Conservation (phyloP, 1,140 invertebrate genomes). For the Agrypnia vestita region DNA sequence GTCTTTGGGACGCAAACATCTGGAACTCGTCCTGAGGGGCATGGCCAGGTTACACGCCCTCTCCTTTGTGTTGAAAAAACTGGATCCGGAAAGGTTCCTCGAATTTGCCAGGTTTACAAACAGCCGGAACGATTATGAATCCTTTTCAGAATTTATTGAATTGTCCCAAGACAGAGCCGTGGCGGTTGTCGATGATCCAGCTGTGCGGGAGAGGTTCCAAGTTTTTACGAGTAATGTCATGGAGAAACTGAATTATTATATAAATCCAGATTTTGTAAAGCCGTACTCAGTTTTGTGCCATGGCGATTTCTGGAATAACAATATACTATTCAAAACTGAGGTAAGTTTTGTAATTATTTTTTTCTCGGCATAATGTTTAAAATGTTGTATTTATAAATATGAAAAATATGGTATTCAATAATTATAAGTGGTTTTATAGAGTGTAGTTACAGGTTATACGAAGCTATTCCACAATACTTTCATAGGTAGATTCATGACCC, state of each 20-base stretch:
- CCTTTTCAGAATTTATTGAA: slow-evolving; percentile 3
- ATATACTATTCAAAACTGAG: slow-evolving; percentile 70
- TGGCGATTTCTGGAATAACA: slow-evolving; percentile 75
- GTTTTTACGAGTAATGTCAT: background rate
- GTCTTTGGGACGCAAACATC: slow-evolving; percentile 67
- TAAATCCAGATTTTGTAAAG: slow-evolving; percentile 60
- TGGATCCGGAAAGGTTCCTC: slow-evolving; percentile 64
- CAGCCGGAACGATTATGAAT: background rate
- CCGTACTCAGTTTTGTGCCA: slow-evolving; percentile 70
- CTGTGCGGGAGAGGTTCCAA: slow-evolving; percentile 36
- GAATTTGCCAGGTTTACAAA: slow-evolving; percentile 6
- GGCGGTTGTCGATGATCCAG: slow-evolving; percentile 4
- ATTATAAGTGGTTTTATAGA: too few species aligned
- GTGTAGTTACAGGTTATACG: too few species aligned
- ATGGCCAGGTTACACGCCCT: slow-evolving; percentile 75
- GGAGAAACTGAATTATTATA: background rate
- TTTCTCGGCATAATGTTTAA: too few species aligned
- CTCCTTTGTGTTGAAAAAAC: slow-evolving; percentile 70
- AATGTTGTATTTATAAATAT: too few species aligned
- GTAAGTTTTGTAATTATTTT: slow-evolving; percentile 37
- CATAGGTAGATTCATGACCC: too few species aligned
- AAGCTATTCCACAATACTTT: too few species aligned
- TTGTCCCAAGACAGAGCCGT: slow-evolving; percentile 8
- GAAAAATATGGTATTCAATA: too few species aligned
- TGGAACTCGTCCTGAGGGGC: slow-evolving; percentile 67